These are phyloP conservation scores for Trochalopteron elliotii DNA, from an alignment of 2,113 vertebrate genomes.

Conservation along the genomic window DNA sequence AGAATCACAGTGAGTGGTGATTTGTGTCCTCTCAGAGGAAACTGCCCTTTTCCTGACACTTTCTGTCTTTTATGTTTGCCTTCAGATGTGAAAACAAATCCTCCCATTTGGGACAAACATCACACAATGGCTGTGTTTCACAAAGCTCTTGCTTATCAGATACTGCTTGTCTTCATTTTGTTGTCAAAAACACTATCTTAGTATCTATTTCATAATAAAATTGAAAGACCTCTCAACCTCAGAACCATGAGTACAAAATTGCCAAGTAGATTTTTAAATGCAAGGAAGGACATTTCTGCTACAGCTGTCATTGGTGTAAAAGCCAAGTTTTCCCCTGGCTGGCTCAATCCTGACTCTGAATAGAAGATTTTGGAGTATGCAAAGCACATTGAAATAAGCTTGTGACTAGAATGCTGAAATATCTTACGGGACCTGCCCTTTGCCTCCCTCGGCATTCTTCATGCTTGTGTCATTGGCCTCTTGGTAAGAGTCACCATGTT, in stretches of 20 bases:
- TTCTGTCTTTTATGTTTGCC: not conserved
- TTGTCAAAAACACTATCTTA: not conserved
- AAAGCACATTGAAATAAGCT: not conserved
- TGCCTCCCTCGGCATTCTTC: not conserved
- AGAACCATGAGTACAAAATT: not conserved
- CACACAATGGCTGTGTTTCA: not conserved
- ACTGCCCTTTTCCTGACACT: not conserved
- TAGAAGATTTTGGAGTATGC: not conserved
- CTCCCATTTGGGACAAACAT: not conserved
- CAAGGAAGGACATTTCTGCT: not conserved
- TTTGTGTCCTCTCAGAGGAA: not conserved
- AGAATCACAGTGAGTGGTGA: not conserved
- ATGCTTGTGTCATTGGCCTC: not conserved
- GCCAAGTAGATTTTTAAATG: not conserved
- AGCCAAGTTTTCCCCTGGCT: not conserved
- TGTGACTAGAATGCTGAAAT: not conserved
- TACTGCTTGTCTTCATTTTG: not conserved
- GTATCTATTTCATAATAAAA: not conserved
- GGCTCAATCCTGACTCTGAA: not conserved
- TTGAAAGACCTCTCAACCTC: not conserved
- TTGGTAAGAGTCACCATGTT: not conserved
- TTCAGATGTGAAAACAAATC: not conserved
- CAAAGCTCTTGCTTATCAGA: not conserved
- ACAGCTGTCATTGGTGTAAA: not conserved
- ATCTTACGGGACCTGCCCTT: not conserved